phyloP scores from a whole-genome alignment of 2,113 vertebrate genomes.

The Labeo catla region DNA sequence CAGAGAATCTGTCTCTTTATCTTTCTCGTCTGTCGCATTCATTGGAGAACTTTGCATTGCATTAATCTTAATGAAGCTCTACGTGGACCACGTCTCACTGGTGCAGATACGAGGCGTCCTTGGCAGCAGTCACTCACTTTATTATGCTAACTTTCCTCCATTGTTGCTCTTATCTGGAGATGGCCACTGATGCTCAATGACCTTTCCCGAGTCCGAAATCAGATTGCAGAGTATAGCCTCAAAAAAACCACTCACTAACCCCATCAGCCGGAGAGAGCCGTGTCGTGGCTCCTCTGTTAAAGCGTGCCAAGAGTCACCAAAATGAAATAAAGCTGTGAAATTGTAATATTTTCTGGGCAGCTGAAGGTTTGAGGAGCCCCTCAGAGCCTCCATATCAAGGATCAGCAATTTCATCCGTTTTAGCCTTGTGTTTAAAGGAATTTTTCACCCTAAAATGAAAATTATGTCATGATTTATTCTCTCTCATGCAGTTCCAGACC shows the following conservation, averaged over 20 bases:
- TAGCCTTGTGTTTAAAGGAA: neutral
- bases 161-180: constrained; percentile 49
- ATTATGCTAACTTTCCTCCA: constrained; percentile 48
- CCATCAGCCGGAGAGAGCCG: neutral
- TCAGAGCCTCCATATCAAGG: neutral
- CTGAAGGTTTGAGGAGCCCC: neutral
- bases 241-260: neutral
- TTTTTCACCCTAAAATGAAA: neutral
- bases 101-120: constrained; percentile 37
- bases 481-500: neutral
- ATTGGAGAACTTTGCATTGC: constrained; percentile 39
- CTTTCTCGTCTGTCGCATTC: constrained; percentile 28
- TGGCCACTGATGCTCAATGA: constrained; percentile 37
- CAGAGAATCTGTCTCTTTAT: constrained; percentile 36
- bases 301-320: neutral
- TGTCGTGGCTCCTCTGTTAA: neutral
- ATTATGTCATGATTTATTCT: neutral
- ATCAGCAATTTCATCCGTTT: constrained; percentile 1
- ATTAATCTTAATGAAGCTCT: constrained; percentile 45
- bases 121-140: constrained; percentile 45
- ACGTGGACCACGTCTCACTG: constrained; percentile 14
- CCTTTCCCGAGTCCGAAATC: constrained; percentile 31
- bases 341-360: neutral
- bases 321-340: constrained; percentile 21
- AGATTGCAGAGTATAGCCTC: neutral